Conservation (phyloP, 2,113 vertebrate genomes). For the Corydoras maculifer region DNA sequence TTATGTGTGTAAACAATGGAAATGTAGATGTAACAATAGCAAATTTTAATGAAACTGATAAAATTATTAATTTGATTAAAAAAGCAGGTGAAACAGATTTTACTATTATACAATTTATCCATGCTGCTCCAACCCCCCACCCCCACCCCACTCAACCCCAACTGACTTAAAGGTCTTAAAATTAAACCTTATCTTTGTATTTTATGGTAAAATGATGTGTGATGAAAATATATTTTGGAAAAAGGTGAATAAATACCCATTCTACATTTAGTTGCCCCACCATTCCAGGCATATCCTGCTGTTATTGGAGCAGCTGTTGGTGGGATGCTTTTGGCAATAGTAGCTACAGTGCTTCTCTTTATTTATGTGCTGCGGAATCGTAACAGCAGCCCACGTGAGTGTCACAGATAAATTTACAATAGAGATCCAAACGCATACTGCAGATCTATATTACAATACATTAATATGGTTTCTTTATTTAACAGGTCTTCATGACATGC, state of each 20-base stretch:
- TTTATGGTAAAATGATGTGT: too few species aligned
- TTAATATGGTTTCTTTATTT: slow-evolving; percentile 12
- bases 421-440: neutral
- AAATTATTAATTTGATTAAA: too few species aligned
- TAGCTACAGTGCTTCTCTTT: slow-evolving; percentile 65
- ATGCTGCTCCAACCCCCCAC: too few species aligned
- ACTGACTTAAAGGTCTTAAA: too few species aligned
- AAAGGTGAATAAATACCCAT: neutral
- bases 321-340: slow-evolving; percentile 70
- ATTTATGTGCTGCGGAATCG: slow-evolving; percentile 71
- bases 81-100: too few species aligned
- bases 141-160: too few species aligned
- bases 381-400: slow-evolving; percentile 75
- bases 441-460: neutral
- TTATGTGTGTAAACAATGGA: too few species aligned
- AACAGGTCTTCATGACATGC: slow-evolving; percentile 71
- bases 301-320: slow-evolving; percentile 75
- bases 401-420: neutral
- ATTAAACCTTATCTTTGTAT: too few species aligned
- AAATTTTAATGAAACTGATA: too few species aligned
- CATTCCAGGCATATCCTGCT: slow-evolving; percentile 67
- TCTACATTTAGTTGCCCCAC: slow-evolving; percentile 69
- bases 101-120: too few species aligned
- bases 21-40: too few species aligned
- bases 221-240: too few species aligned